Base-by-base conservation (phyloP, 2,113 vertebrate genomes). In the Dicrurus megarhynchus region DNA sequence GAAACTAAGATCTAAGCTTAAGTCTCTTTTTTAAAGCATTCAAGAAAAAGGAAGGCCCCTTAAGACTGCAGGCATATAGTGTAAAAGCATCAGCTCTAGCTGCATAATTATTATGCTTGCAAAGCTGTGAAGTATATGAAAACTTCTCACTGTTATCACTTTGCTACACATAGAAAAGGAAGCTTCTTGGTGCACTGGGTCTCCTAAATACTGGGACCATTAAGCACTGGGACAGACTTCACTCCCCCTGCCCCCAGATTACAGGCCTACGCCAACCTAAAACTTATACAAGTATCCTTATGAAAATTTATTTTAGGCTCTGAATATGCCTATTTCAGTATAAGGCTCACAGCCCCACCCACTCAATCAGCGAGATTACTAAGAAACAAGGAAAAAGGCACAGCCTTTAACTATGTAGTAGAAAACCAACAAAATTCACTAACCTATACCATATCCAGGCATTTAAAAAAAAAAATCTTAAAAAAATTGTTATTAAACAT, bases 191-290 rank as follows among this genome's bases (percentile, higher is more conserved):
- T 20, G 5, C 21, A 47, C 5, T 28, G 23, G 12, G 9, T 44
- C n/a, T 82, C 16, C 11, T 24, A 52, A 23, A 37, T 0, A 1
- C 22, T 35, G 16, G 33, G 21, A 53, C 14, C 20, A 37, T 18
- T 22, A 71, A 39, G 23, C 33, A 49, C 0, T 10, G 12, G 9
- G 7, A 68, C 6, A 32, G 1, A 4, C 6, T 35, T 22, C 39
- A 44, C 16, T 6, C 2, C 1, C 6, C 1, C 28, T 59, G 16
- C 1, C 3, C 1, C 3, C 4, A 5, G 16, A 50, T 55, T 52
- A 67, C 11, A 84, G 18, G 13, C 7, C 49, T 32, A 46, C 2
- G 59, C 3, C 28, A 69, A 70, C 13, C n/a, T 17, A 67, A 60
- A 79, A 73, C 21, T 14, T 6, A 84, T 9, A 11, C 4, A 42